These are phyloP conservation scores for Watersipora subatra DNA, from an alignment of 1,140 invertebrate genomes.

Conservation along the genomic window DNA sequence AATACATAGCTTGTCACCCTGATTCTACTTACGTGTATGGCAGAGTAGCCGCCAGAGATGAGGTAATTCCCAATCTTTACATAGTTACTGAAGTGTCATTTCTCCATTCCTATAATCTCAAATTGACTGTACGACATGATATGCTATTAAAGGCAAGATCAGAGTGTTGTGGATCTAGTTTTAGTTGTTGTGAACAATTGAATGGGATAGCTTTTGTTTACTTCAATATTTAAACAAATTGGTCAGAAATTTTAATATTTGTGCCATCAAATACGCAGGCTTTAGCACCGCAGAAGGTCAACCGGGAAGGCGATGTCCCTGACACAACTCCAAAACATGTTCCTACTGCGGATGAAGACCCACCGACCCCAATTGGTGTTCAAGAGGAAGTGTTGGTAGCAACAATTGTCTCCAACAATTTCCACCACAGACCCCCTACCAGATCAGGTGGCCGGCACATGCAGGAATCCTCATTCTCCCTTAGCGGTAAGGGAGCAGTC, in stretches of 20 bases:
- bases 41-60: slow-evolving; percentile 46
- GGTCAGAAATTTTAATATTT: too few relatives aligned
- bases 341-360: not conserved
- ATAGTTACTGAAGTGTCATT: too few relatives aligned
- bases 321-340: too few relatives aligned
- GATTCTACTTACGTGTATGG: slow-evolving; percentile 55
- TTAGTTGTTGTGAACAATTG: too few relatives aligned
- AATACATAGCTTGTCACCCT: slow-evolving; percentile 53
- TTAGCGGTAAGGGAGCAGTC: slow-evolving; percentile 56
- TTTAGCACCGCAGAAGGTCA: slow-evolving; percentile 31
- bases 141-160: too few relatives aligned
- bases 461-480: slow-evolving; percentile 84
- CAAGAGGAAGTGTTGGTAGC: not conserved
- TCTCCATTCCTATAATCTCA: too few relatives aligned
- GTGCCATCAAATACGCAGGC: too few relatives aligned
- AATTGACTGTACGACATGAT: too few relatives aligned
- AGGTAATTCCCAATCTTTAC: slow-evolving; percentile 20
- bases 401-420: slow-evolving; percentile 10
- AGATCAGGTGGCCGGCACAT: slow-evolving; percentile 59
- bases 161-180: too few relatives aligned
- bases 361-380: too few relatives aligned
- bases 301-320: slow-evolving; percentile 6
- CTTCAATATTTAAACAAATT: too few relatives aligned
- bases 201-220: too few relatives aligned
- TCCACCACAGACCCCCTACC: slow-evolving; percentile 37